Percentiles rank a stretch among this genome's conserved stretches.
These are phyloP conservation scores for Gerris lacustris DNA, from an alignment of 2,888 invertebrate genomes.

Conservation along the genomic window DNA sequence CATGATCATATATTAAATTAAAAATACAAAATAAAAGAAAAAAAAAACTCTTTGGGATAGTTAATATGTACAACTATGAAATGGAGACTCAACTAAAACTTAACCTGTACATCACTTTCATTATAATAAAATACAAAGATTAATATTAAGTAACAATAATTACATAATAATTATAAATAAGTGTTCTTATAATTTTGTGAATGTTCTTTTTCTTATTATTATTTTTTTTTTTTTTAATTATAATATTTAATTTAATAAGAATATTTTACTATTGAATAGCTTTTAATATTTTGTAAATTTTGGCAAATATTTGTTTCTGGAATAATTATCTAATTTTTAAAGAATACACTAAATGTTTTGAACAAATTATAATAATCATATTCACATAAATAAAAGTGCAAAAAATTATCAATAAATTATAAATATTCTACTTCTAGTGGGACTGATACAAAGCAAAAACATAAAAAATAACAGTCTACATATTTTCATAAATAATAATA, in stretches of 20 bases:
- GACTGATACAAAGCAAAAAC: too few relatives aligned
- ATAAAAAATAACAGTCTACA: too few relatives aligned
- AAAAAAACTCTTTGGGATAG: conserved; percentile 16
- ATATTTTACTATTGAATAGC: conserved; percentile 6
- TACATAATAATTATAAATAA: conserved; percentile 21
- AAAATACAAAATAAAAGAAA: not conserved
- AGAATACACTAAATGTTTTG: too few relatives aligned
- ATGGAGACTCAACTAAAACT: conserved; percentile 25
- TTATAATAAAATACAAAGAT: conserved; percentile 25
- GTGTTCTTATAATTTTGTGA: conserved; percentile 22
- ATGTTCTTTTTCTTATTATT: conserved; percentile 25
- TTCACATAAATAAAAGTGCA: too few relatives aligned
- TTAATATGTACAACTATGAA: conserved; percentile 25
- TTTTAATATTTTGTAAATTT: not conserved
- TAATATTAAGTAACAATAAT: conserved; percentile 27
- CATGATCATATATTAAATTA: not conserved
- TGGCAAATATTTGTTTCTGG: not conserved
- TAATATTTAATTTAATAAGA: conserved; percentile 13
- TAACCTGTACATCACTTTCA: conserved; percentile 26
- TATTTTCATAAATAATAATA: too few relatives aligned
- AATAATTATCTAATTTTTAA: too few relatives aligned
- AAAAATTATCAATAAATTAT: too few relatives aligned
- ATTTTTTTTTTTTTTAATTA: conserved; percentile 24
- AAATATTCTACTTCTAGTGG: too few relatives aligned
- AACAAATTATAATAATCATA: too few relatives aligned